Conservation (phyloP, 2,797 vertebrate genomes). For the Aplochiton taeniatus region DNA sequence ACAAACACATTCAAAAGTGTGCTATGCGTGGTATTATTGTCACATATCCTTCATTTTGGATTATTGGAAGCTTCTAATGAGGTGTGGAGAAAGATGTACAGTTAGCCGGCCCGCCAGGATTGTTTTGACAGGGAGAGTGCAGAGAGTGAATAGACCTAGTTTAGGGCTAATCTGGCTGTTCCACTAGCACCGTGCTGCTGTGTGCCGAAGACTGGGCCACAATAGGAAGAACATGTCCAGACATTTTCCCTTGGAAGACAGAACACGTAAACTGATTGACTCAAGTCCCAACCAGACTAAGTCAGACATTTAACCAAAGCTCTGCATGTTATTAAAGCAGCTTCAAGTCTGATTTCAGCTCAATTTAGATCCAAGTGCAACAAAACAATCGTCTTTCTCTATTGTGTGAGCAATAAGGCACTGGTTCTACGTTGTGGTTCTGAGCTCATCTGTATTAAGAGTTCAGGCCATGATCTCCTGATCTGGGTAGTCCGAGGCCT, state of each 20-base stretch:
- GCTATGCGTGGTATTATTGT: too few species aligned
- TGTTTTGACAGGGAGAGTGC: constrained; percentile 11
- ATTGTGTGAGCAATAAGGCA: too few species aligned
- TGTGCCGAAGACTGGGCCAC: constrained; percentile 14
- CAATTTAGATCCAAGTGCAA: too few species aligned
- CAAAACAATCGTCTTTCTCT: too few species aligned
- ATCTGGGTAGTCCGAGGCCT: neutral
- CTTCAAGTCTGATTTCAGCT: too few species aligned
- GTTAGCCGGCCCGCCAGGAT: neutral
- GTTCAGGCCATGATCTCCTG: neutral
- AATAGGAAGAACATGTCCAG: constrained; percentile 27
- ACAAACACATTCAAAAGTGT: too few species aligned
- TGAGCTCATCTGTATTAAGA: too few species aligned
- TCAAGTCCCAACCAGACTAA: neutral
- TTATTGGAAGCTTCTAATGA: neutral
- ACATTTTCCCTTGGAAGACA: constrained; percentile 35
- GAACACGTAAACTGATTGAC: constrained; percentile 35
- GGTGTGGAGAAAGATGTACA: neutral
- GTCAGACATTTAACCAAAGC: too few species aligned
- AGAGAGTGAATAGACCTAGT: constrained; percentile 21
- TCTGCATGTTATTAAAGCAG: too few species aligned
- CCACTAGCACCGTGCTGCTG: constrained; percentile 48
- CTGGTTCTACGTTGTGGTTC: too few species aligned
- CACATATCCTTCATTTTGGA: neutral
- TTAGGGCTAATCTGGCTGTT: constrained; percentile 34